Evolutionary conservation across 2,113 vertebrate species (phyloP), one percentile per base, ranked within the genome.

Genomic region (Stigmatopora argus): DNA sequence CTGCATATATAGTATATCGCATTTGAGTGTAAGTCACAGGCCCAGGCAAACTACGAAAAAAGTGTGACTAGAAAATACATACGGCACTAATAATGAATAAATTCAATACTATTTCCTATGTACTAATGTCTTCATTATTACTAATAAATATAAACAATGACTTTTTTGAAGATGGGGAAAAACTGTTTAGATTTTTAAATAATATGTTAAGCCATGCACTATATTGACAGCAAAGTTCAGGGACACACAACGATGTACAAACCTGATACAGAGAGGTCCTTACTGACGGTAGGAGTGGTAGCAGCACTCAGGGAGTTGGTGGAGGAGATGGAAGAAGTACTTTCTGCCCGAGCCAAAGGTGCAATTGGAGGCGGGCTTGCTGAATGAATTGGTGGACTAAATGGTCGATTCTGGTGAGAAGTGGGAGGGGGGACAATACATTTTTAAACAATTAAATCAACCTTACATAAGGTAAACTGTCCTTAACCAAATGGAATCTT

Each of bases 261-360:
- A 92, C 91, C 91, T 92, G 91, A 88, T 61, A 92, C 80, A 64
- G 84, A 87, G 67, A 92, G 88, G 77, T 91, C 89, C 93, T 97
- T 98, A 93, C 93, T 92, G 48, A 98, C 93, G 15, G 95, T 99
- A 66, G 97, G 97, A 57, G 96, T 99, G 74, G 95, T 98, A 85
- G 97, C 95, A 19, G 97, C 94, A 0, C 96, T 99, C 92, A 98
- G 73, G 70, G 97, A 99, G 70, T 97, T 99, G 86, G 94, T 96
- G 62, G 97, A 98, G 31, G 96, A 98, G 56, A 99, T 97, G 77
- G 97, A 99, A 74, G 97, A 98, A 35, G 95, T 98, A 87, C 97
- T 99, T 82, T 99, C 97, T 17, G 97, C 96, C 47, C 96, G 92
- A 9, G 96, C 97, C 87, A 99, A 76, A 3, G 97, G 96, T 56